phyloP scores from a whole-genome alignment of 2,113 vertebrate genomes.

The Eudyptes chrysolophus region DNA sequence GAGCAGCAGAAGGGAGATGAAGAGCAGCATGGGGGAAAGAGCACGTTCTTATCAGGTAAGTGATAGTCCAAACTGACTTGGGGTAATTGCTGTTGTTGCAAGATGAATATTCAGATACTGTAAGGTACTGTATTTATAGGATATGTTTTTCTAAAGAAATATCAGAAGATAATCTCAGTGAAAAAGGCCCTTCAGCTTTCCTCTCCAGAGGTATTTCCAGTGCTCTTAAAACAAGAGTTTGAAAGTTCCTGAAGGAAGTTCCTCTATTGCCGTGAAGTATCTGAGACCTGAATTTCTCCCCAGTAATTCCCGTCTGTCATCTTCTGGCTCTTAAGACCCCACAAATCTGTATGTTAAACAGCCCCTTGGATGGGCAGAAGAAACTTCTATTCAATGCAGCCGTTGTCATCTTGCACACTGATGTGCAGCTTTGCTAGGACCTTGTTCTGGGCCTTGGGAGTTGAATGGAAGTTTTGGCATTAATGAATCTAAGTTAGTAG shows the following conservation, averaged over 20 bases:
- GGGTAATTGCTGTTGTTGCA: neutral
- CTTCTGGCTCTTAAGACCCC: neutral
- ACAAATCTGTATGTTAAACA: neutral
- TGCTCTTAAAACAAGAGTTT: neutral
- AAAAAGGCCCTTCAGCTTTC: neutral
- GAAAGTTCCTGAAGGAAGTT: neutral
- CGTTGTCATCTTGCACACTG: neutral
- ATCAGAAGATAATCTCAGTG: neutral
- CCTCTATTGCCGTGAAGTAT: neutral
- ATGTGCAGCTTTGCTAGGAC: neutral
- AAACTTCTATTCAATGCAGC: neutral
- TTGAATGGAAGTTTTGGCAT: neutral
- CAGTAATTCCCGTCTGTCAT: neutral
- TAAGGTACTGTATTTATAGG: neutral
- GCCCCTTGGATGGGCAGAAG: neutral
- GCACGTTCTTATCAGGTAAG: neutral
- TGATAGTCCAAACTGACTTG: rapidly evolving
- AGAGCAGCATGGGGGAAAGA: neutral
- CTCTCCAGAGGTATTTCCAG: neutral
- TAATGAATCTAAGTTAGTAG: neutral
- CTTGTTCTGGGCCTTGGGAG: neutral
- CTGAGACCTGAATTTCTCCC: neutral
- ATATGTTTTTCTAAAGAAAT: neutral
- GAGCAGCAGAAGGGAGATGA: neutral
- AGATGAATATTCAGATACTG: neutral